Evolutionary conservation across 1,140 invertebrate species (phyloP), one percentile per base, ranked within the genome.

Genomic region (Daktulosphaira vitifoliae): DNA sequence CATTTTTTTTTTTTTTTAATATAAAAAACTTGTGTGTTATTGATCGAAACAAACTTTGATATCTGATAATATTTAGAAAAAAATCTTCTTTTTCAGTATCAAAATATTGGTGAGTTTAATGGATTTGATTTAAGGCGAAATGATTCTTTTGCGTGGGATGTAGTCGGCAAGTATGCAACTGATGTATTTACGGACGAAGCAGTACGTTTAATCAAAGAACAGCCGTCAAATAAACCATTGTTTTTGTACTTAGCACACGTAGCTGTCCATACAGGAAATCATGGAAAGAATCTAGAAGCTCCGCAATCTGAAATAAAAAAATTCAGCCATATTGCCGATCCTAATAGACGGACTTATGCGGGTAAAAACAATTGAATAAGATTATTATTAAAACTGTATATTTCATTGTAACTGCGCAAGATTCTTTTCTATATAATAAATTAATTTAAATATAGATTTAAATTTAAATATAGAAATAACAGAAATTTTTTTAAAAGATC

Each of bases 181-280:
- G 81, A 86, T 67, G 71, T 86, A 2, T 87, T 85, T 68, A 85
- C 84, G 0, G 76, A 81, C 2, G 79, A 84, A 68, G 83, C 84
- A 1, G 73, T 82, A 0, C 74, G 75, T 2, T 75, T 82, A 6
- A 85, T 87, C 18, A 70, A 78, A 22, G 70, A 77, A 8, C 82
- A 86, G 68, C 65, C 73, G 46, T 68, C 74, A 37, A 65, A 73
- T 7, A 69, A 75, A n/a, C 84, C 85, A 1, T 74, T 87, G 26
- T 87, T 86, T 72, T 73, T 88, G 7, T 84, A 86, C 72, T 71
- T 88, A 62, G 81, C 84, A 1, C 83, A 86, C 72, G 76, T 84
- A 13, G 84, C 82, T 0, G 81, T 82, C 15, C 85, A 87, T 69
- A 78, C 80, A 0, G 84, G 79, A 1, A 77, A 85, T 67, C 74